These are phyloP conservation scores for Euura saliciscinereae DNA, from an alignment of 1,140 invertebrate genomes.

Conservation along the genomic window DNA sequence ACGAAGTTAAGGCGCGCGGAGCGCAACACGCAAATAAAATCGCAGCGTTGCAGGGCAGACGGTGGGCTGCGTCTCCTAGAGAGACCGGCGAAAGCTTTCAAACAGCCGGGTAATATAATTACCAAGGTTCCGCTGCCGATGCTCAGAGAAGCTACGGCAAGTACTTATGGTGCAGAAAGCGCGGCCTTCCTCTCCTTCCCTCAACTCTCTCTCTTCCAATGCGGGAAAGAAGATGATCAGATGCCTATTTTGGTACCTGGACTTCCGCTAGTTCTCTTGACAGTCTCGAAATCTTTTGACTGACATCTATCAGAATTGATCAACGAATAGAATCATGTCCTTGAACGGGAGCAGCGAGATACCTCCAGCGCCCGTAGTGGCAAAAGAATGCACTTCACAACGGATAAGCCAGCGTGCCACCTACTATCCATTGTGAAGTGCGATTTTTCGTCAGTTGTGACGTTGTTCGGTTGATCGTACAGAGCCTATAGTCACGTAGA, in stretches of 20 bases:
- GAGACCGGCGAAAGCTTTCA: neutral
- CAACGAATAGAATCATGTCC: no score
- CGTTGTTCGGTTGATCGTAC: no score
- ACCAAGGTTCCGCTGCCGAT: neutral
- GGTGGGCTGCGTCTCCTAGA: neutral
- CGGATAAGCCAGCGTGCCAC: neutral
- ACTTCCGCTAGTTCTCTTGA: no score
- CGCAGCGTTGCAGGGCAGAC: neutral
- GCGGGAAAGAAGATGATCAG: no score
- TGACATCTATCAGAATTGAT: no score
- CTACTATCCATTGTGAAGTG: no score
- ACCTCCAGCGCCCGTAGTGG: neutral
- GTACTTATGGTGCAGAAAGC: neutral
- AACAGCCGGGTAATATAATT: slow-evolving; percentile 1
- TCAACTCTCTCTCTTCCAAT: neutral
- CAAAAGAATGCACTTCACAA: neutral
- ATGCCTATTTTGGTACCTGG: no score
- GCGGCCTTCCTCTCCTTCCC: neutral
- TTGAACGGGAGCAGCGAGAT: no score
- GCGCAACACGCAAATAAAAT: slow-evolving; percentile 7
- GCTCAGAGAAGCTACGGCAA: neutral
- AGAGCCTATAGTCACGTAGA: no score
- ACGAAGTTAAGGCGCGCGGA: neutral
- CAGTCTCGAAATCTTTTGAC: no score
- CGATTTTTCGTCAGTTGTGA: no score